These are phyloP conservation scores for Australoheros facetus DNA, from an alignment of 2,797 vertebrate species.

Conservation along the genomic window DNA sequence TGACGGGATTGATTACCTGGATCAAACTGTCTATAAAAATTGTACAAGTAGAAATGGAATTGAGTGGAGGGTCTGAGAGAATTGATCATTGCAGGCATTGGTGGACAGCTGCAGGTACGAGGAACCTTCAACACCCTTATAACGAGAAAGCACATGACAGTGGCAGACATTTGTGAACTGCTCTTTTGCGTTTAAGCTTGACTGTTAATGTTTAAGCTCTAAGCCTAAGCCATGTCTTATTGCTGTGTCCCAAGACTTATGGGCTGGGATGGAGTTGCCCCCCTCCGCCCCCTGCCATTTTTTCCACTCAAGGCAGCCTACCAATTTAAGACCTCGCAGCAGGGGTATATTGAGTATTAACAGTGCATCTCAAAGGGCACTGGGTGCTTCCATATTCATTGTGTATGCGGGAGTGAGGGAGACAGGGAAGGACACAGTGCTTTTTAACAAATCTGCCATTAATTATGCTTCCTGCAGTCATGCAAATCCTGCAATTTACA, in stretches of 20 bases:
- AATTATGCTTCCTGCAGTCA: slow-evolving; percentile 27
- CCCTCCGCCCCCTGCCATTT: slow-evolving; percentile 35
- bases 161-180: background rate
- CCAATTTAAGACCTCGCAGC: slow-evolving; percentile 59
- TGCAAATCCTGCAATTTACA: slow-evolving; percentile 35
- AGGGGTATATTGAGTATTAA: slow-evolving; percentile 60
- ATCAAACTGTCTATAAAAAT: slow-evolving; percentile 60
- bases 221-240: slow-evolving; percentile 40
- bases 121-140: background rate
- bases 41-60: slow-evolving; percentile 57
- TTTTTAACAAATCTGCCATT: slow-evolving; percentile 29
- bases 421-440: background rate
- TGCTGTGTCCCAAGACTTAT: slow-evolving; percentile 38
- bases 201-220: slow-evolving; percentile 34
- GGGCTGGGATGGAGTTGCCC: slow-evolving; percentile 26
- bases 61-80: slow-evolving; percentile 57
- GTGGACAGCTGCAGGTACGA: slow-evolving; percentile 29
- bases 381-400: slow-evolving; percentile 54
- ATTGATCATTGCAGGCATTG: slow-evolving; percentile 39
- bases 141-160: slow-evolving; percentile 6
- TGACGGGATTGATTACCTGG: slow-evolving; percentile 68
- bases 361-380: slow-evolving; percentile 49
- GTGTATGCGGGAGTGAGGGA: background rate
- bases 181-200: background rate
- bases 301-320: slow-evolving; percentile 48